These are phyloP conservation scores for Slavum lentiscoides DNA, from an alignment of 2,888 invertebrate species.

Conservation along the genomic window DNA sequence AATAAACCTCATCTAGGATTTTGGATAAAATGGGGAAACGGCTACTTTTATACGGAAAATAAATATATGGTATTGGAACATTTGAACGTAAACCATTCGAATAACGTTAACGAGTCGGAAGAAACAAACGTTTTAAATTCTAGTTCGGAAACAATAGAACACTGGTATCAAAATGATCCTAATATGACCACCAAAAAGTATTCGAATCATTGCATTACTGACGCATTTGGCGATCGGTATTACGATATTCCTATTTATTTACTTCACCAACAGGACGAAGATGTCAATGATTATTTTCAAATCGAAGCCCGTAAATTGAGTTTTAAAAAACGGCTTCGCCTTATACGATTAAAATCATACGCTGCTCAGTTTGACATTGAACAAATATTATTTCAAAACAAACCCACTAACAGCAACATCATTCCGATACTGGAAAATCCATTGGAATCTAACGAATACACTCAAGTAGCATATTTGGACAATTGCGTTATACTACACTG, in stretches of 20 bases:
- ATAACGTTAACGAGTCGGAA: background rate
- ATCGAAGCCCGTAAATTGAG: constrained; percentile 47
- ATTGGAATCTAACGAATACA: constrained; percentile 3
- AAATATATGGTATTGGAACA: constrained; percentile 10
- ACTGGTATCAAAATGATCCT: background rate
- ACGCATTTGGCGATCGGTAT: constrained; percentile 42
- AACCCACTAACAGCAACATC: constrained; percentile 30
- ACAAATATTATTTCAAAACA: constrained; percentile 51
- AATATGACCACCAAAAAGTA: background rate
- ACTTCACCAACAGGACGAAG: constrained; percentile 4
- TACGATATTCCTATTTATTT: constrained; percentile 45
- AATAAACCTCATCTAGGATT: constrained; percentile 4
- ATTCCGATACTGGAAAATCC: constrained; percentile 41
- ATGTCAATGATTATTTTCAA: constrained; percentile 50
- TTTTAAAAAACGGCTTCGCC: constrained; percentile 42
- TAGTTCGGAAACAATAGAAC: background rate
- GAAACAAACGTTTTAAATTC: background rate
- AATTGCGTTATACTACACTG: constrained; percentile 33
- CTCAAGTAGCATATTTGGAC: constrained; percentile 23
- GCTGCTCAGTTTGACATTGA: constrained; percentile 25
- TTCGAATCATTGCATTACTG: constrained; percentile 44
- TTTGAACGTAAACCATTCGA: constrained; percentile 1
- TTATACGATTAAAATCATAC: constrained; percentile 28
- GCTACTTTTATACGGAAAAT: constrained; percentile 37
- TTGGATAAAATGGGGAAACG: constrained; percentile 46